Evolutionary conservation across 2,888 invertebrate species (phyloP).

Genomic region (Cecidostiba fungosa): DNA sequence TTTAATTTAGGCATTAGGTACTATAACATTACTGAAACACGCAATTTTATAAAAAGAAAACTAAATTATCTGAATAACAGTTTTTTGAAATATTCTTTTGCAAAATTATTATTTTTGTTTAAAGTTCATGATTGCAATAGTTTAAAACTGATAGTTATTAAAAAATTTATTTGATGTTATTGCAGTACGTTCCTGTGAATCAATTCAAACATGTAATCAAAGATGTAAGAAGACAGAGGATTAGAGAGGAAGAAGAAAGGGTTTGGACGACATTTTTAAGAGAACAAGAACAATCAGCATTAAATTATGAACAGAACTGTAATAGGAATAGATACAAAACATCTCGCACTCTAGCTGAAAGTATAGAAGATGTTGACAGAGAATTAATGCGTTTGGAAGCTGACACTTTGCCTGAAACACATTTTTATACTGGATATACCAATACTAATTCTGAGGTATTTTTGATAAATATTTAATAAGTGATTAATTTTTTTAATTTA

Average conservation of each 20-base stretch:
- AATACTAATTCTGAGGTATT: background rate
- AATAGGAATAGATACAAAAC: constrained; percentile 32
- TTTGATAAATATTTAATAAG: constrained; percentile 37
- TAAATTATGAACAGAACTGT: constrained; percentile 18
- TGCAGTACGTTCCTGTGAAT: constrained; percentile 74
- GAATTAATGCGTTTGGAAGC: constrained; percentile 70
- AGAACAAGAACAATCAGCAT: constrained; percentile 66
- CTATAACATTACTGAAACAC: constrained; percentile 16
- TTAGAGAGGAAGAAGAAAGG: constrained; percentile 72
- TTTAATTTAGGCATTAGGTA: too few relatives aligned
- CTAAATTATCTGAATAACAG: too few relatives aligned
- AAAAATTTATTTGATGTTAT: constrained; percentile 7
- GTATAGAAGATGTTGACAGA: constrained; percentile 69
- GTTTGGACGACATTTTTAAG: constrained; percentile 72
- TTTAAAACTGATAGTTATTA: background rate
- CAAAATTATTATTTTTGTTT: background rate
- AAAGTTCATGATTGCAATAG: constrained; percentile 18
- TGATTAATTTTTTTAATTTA: constrained; percentile 43
- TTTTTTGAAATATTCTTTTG: too few relatives aligned
- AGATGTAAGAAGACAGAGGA: constrained; percentile 72
- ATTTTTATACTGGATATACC: constrained; percentile 8
- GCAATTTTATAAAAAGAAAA: background rate
- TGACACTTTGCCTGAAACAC: constrained; percentile 68
- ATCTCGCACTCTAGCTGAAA: constrained; percentile 63
- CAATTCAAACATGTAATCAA: constrained; percentile 75